These are phyloP conservation scores for Edolisoma coerulescens DNA, from an alignment of 2,113 vertebrate genomes.

Conservation along the genomic window DNA sequence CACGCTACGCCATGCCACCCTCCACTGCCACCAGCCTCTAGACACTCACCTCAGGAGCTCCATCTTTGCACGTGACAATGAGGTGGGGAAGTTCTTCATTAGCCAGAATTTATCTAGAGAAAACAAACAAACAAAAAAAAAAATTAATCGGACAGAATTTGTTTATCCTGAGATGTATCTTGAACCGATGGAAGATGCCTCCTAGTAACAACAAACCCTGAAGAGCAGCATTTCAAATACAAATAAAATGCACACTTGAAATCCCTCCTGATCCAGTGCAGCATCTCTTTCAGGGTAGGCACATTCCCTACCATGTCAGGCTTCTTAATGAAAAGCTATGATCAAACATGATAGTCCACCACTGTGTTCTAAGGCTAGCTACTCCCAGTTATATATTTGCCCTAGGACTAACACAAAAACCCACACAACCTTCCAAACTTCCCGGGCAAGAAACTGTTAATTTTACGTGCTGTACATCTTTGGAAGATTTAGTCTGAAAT, in stretches of 20 bases:
- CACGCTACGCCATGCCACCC: not conserved
- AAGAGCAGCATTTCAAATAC: not conserved
- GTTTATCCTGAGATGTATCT: not conserved
- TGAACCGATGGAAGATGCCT: not conserved
- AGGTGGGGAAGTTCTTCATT: not conserved
- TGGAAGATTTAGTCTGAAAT: not conserved
- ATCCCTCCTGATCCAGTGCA: not conserved
- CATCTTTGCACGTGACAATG: not conserved
- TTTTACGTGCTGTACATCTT: not conserved
- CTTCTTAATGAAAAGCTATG: not conserved
- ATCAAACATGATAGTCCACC: not conserved
- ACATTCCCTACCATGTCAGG: not conserved
- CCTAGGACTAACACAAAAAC: not conserved
- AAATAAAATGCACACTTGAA: not conserved
- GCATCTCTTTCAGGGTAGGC: not conserved
- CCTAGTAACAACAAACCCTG: not conserved
- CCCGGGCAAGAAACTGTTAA: not conserved
- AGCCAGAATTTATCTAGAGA: not conserved
- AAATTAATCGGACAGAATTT: not conserved
- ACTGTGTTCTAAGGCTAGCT: not conserved
- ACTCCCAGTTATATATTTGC: not conserved
- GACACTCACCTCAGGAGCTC: not conserved
- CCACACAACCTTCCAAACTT: not conserved
- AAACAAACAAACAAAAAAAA: not conserved
- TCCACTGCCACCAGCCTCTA: not conserved